Base-by-base conservation (phyloP, 2,888 invertebrate genomes). In the Oasisia sp. region DNA sequence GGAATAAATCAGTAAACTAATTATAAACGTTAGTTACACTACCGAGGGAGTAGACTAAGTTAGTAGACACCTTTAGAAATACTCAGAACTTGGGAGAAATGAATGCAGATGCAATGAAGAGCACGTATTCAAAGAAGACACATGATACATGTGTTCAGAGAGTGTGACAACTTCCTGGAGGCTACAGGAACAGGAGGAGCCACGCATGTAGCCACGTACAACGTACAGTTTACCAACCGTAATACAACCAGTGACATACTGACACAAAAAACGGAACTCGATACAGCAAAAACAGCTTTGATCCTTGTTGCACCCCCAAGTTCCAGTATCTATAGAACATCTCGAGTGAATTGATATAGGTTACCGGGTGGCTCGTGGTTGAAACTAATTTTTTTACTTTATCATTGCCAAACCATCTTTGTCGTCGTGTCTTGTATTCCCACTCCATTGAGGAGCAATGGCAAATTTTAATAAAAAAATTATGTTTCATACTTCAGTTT, bases 231-330 rank as follows among this genome's bases (percentile, higher is more conserved):
- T 56, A 56, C 56, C 27, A 74, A 74, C 74, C 74, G 19, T 74
- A 74, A 74, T 74, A 74, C 74, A 7, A n/a, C 74, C 74, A 74
- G 74, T n/a, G n/a, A 74, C 74, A 74, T 74, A 74, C 74, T 74
- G 74, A 74, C 74, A 19, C 74, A 27, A 74, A 50, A 74, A 74
- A 74, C 27, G 19, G 5, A 74, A 74, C 74, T n/a, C 27, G 74
- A 74, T 74, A 74, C 74, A 19, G 27, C 19, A 74, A 7, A n/a
- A 27, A 19, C n/a, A 27, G 74, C 74, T 74, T 74, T 74, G 74
- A 74, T 74, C 74, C 27, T 2, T 74, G 74, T n/a, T 2, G 14
- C 74, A 74, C 74, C 14, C 27, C 38, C 38, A 38, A 38, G 38
- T 38, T 38, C 27, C n/a, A n/a, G 27, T 74, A 74, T 74, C 74